Base-by-base conservation (phyloP, 2,113 vertebrate species). In the Rafetus swinhoei region DNA sequence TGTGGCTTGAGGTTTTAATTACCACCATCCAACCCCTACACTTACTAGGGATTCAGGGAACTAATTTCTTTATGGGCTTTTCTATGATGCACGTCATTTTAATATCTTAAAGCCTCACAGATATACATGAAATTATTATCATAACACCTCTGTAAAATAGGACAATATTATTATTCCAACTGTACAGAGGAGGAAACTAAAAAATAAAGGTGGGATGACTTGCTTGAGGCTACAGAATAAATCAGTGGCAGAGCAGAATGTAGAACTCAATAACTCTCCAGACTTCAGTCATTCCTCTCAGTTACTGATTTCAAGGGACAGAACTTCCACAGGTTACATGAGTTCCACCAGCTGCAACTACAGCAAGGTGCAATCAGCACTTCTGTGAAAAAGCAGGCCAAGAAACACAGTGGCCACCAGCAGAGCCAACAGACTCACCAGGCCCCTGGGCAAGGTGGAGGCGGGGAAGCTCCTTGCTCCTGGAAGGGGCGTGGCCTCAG, bases 91-190 rank as follows among this genome's bases (percentile, higher is more conserved):
- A n/a, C 7, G n/a, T n/a, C 62, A 69, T n/a, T 69, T 29, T 69
- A 69, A 69, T 69, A n/a, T 18, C 14, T n/a, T 32, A 69, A 14
- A n/a, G 84, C 69, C 57, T 94, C 82, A 69, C 27, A 69, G n/a
- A n/a, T 18, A 69, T 29, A 27, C 8, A 69, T 87, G 90, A 95
- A 96, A 94, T 94, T 87, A 93, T 90, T 93, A 95, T 96, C 91
- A 93, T 91, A 55, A 32, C 11, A 82, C 81, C 57, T 87, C 29
- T 95, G 79, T 59, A 62, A 0, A 1, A 69, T 19, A n/a, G 7
- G 32, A 87, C 95, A 92, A 87, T 79, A 84, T 52, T 93, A 19
- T 55, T 16, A 93, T 92, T 95, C 45, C 77, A 32, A 85, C 90
- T 87, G 72, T 54, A 92, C 32, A 72, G 24, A 88, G 32, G 32